Evolutionary conservation across 2,888 invertebrate species (phyloP).

Genomic region (Polyommatus icarus): DNA sequence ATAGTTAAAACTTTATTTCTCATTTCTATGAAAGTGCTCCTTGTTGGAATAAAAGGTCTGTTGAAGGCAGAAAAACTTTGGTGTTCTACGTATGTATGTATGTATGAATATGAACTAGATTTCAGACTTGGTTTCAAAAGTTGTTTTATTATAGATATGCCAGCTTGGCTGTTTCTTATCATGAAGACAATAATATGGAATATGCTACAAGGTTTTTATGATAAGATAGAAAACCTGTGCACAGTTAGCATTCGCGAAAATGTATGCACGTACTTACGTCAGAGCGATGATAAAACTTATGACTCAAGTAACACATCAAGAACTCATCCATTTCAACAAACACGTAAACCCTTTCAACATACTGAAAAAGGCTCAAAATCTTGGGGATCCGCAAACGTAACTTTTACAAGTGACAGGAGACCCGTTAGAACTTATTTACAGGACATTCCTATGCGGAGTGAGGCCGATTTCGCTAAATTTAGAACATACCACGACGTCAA

Average conservation of each 20-base stretch:
- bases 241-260: conserved; percentile 42
- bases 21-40: neutral
- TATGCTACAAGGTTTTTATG: conserved; percentile 31
- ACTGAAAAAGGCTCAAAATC: conserved; percentile 45
- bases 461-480: conserved; percentile 69
- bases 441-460: conserved; percentile 64
- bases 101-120: neutral
- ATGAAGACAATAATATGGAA: neutral
- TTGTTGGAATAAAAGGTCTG: neutral
- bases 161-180: neutral
- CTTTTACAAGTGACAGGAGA: conserved; percentile 44
- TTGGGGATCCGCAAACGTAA: conserved; percentile 41
- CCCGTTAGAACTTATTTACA: conserved; percentile 51
- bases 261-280: conserved; percentile 47
- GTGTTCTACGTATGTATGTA: neutral
- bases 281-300: conserved; percentile 48
- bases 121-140: neutral
- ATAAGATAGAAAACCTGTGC: conserved; percentile 48
- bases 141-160: conserved; percentile 5
- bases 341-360: conserved; percentile 42
- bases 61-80: neutral
- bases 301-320: conserved; percentile 45
- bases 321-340: conserved; percentile 35
- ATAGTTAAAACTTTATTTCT: neutral
- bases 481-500: conserved; percentile 77